A percentile compares a stretch with the other conserved stretches of the same genome.
Evolutionary conservation across 2,797 vertebrate genomes (phyloP).

Genomic region (Apogon talboti): DNA sequence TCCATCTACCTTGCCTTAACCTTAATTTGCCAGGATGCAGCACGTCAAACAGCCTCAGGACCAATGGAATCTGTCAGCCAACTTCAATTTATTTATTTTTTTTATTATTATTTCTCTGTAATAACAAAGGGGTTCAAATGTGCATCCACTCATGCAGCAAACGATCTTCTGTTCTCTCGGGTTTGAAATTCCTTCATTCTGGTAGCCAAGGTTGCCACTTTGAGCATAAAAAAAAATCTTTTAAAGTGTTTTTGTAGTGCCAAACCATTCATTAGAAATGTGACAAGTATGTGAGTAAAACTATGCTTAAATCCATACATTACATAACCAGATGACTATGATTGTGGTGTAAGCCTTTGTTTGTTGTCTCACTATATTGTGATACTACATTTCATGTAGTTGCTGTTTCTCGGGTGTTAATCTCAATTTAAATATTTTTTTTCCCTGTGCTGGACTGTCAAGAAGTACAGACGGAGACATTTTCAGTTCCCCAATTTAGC

Average conservation of each 20-base stretch:
- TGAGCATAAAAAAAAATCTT: slow-evolving; percentile 8
- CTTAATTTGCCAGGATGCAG: slow-evolving; percentile 84
- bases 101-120: slow-evolving; percentile 52
- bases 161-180: slow-evolving; percentile 41
- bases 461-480: slow-evolving; percentile 81
- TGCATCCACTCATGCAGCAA: slow-evolving; percentile 68
- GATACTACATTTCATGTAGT: slow-evolving; percentile 3
- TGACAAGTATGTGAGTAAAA: too few species aligned
- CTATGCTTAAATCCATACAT: too few species aligned
- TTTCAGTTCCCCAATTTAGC: slow-evolving; percentile 90
- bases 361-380: neutral
- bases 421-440: slow-evolving; percentile 71
- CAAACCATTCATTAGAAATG: slow-evolving; percentile 27
- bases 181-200: slow-evolving; percentile 41
- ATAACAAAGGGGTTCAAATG: slow-evolving; percentile 74
- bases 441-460: slow-evolving; percentile 72
- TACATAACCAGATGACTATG: neutral
- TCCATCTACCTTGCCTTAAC: slow-evolving; percentile 84
- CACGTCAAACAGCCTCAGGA: slow-evolving; percentile 78
- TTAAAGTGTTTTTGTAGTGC: slow-evolving; percentile 13
- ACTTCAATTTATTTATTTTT: slow-evolving; percentile 76
- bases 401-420: slow-evolving; percentile 64
- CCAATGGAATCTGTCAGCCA: slow-evolving; percentile 82
- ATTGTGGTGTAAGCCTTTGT: neutral
- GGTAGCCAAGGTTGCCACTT: slow-evolving; percentile 23